phyloP scores from a whole-genome alignment of 1,140 invertebrate species.

The Pararge aegeria region DNA sequence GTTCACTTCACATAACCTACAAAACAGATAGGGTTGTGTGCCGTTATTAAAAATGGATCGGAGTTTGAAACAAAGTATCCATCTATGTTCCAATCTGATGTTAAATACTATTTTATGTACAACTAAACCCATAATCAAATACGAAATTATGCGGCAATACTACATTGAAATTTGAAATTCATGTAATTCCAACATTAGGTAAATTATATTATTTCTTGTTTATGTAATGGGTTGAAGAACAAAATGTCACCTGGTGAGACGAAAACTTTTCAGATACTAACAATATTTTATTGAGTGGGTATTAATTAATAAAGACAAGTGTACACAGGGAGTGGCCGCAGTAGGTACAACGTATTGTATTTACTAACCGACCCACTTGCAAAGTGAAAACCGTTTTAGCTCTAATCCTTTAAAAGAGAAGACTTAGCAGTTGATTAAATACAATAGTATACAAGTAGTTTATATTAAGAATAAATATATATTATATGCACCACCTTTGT shows the following conservation, averaged over 20 bases:
- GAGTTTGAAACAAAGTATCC: constrained; percentile 12
- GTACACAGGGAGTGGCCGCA: too few species aligned
- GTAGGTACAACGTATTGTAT: too few species aligned
- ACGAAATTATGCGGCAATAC: neutral
- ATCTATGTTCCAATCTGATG: neutral
- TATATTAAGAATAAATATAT: too few species aligned
- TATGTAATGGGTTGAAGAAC: neutral
- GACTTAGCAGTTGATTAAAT: too few species aligned
- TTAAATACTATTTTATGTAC: neutral
- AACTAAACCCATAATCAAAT: neutral
- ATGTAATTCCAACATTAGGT: too few species aligned
- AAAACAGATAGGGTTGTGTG: constrained; percentile 60
- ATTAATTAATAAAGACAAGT: too few species aligned
- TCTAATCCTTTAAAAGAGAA: too few species aligned
- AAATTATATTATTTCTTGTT: too few species aligned
- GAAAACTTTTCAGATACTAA: neutral
- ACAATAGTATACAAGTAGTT: too few species aligned
- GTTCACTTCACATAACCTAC: constrained; percentile 72
- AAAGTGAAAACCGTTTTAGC: too few species aligned
- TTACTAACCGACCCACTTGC: too few species aligned
- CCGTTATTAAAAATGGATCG: constrained; percentile 40
- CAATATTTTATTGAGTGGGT: neutral
- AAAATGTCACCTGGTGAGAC: neutral
- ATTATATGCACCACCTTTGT: too few species aligned
- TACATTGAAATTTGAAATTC: neutral